phyloP scores from a whole-genome alignment of 2,797 vertebrate species.

The Peromyscus attwateri region DNA sequence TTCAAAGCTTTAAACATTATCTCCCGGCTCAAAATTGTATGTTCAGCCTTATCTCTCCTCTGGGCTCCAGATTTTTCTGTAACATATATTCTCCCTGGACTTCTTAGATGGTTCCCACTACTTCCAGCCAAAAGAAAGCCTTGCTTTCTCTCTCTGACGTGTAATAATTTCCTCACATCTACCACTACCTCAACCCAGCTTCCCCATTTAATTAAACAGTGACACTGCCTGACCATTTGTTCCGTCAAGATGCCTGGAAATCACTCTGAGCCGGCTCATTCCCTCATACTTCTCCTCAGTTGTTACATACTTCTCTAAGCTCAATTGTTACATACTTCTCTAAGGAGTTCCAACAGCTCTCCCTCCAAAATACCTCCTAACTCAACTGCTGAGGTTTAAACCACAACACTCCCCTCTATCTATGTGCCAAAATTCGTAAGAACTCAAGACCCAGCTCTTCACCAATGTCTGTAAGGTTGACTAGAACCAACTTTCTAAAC shows the following conservation, averaged over 20 bases:
- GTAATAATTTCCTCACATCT: background rate
- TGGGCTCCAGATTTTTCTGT: background rate
- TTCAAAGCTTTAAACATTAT: background rate
- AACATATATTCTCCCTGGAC: background rate
- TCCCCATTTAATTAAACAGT: background rate
- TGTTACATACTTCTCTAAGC: background rate
- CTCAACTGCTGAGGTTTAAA: background rate
- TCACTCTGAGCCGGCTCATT: too few relatives aligned
- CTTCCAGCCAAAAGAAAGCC: background rate
- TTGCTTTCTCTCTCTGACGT: background rate
- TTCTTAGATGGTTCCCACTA: background rate
- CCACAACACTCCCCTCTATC: background rate
- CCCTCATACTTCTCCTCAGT: background rate
- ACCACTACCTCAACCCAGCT: background rate
- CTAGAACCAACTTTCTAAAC: fast-evolving
- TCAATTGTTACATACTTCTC: background rate
- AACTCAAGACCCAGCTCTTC: background rate
- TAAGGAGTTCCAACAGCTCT: background rate
- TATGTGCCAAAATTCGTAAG: background rate
- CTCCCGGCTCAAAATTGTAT: background rate
- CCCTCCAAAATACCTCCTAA: background rate
- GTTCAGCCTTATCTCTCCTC: background rate
- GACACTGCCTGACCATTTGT: background rate
- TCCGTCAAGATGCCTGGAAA: background rate
- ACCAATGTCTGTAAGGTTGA: background rate